Percentiles rank a stretch among this genome's conserved stretches.
These are phyloP conservation scores for Centropus unirufus DNA, from an alignment of 2,113 vertebrate genomes.

Conservation along the genomic window DNA sequence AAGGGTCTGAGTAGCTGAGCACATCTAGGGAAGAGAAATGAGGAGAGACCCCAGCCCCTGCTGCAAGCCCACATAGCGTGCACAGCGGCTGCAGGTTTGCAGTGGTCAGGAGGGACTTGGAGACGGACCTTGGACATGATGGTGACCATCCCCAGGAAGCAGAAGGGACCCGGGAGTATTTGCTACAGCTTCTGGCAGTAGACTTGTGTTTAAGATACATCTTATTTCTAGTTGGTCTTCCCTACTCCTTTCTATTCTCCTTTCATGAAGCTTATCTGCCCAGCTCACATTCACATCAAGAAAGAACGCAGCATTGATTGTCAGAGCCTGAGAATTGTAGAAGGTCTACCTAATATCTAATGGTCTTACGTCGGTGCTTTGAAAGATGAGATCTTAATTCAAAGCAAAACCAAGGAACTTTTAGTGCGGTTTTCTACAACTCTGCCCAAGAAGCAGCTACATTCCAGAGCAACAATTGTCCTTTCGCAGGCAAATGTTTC, in stretches of 20 bases:
- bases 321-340: background rate
- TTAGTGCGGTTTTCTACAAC: background rate
- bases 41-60: background rate
- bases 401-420: background rate
- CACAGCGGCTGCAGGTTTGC: background rate
- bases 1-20: background rate
- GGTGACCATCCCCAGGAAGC: background rate
- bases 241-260: background rate
- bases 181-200: background rate
- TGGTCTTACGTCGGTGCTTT: background rate
- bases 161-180: background rate
- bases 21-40: background rate
- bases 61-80: background rate
- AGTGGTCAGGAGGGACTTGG: background rate
- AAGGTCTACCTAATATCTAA: background rate
- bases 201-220: background rate
- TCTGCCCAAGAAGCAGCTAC: background rate
- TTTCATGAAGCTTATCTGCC: background rate
- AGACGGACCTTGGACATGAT: accelerated
- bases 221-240: background rate
- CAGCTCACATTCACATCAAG: accelerated
- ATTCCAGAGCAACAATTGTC: background rate
- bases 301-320: background rate
- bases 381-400: background rate
- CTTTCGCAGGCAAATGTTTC: background rate